Base-by-base conservation (phyloP, 2,797 vertebrate species). In the Nyctibius grandis region DNA sequence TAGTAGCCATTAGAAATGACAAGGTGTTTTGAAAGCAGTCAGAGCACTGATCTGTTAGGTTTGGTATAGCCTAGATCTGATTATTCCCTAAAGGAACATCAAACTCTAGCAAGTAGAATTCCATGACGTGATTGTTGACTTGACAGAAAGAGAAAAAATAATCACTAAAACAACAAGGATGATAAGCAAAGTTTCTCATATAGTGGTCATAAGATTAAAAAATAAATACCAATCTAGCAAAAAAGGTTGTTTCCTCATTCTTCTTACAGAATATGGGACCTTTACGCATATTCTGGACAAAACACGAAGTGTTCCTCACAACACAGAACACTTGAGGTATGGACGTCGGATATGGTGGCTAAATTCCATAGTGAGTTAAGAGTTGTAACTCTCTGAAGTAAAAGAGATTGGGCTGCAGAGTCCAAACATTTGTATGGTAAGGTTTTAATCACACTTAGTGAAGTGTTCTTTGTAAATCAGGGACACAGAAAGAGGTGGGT, bases 161-260 rank as follows among this genome's bases (percentile, higher is more conserved):
- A 95, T 82, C 81, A 83, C 89, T 94, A 95, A 96, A 96, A 60
- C 86, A 96, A 73, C 77, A 93, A 94, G 94, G 92, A 95, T 92
- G 94, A 96, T 95, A 96, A 70, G 50, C 40, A 64, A 88, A 80
- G 83, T 90, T 97, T 97, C 95, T 96, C 91, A 95, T 97, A 97
- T 96, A 98, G 98, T 98, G 98, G 98, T 98, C 97, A 97, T 91
- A 97, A 96, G 95, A 95, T 93, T 93, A 94, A 96, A 97, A 98
- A 98, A 98, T 97, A 98, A 98, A 98, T 98, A 98, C 97, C 97
- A 96, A 96, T 97, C 96, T 97, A 95, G 93, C 90, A 80, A 94
- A 95, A 95, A 93, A 95, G 73, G 94, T 74, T 94, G 87, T 67
- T 97, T 97, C 69, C 92, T 94, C 86, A 69, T 96, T 61, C 92